Base-by-base conservation (phyloP, 1,140 invertebrate species). In the Sminthurinus signatus region DNA sequence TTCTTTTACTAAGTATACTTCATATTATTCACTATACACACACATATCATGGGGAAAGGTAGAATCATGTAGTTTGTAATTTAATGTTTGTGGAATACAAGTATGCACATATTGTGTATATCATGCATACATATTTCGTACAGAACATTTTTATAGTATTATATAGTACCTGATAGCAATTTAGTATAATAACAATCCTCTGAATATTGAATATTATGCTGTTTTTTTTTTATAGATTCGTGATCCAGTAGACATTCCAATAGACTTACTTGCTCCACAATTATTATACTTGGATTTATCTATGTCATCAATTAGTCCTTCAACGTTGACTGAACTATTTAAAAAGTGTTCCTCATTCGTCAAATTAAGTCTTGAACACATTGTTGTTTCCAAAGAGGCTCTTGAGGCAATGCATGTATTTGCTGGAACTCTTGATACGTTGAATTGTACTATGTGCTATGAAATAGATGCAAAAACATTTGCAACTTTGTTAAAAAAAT, bases 401-500 rank as follows among this genome's bases (percentile, higher is more conserved):
- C 36, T 67, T 17, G 50, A 31, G n/a, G 56, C 64, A 15, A 67
- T 70, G 69, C 28, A 52, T 14, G 32, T 31, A 15, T 69, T 65
- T 54, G 55, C 55, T 21, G 19, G 14, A 1, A 52, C 5, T 5
- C 56, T 70, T 21, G 39, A 67, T 27, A 50, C 58, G n/a, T 50
- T 70, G 31, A 70, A 70, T 63, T 57, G 66, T 10, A 62, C 62
- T 10, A 70, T 67, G 65, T 62, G 62, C 55, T 67, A 62, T 46
- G 60, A 65, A 21, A 27, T 70, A 1, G 52, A 64, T 44, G 42
- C 46, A 8, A 5, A 42, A 29, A 2, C 46, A 14, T 52, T 70
- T 32, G 48, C 42, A 0, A 32, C 31, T 19, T 64, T 67, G 52
- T 15, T 62, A 4, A 62, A 28, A 25, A 62, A 62, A 31, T 42